Conservation (phyloP, 2,797 vertebrate genomes). For the Iguana delicatissima region DNA sequence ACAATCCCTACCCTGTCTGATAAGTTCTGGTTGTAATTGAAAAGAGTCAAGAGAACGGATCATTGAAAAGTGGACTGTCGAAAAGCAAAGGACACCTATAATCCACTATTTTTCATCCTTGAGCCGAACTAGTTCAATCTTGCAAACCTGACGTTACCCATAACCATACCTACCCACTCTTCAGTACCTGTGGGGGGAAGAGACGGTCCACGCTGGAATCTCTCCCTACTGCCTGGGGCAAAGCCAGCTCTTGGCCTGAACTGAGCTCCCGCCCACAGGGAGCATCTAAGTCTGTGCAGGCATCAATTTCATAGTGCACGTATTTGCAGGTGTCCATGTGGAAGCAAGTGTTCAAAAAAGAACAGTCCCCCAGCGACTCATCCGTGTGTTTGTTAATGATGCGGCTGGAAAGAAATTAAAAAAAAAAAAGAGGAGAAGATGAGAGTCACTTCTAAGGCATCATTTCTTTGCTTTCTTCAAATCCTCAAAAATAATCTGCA, state of each 20-base stretch:
- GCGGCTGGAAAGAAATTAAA: conserved; percentile 76
- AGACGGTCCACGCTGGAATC: conserved; percentile 90
- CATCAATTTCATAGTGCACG: conserved; percentile 95
- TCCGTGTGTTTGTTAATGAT: conserved; percentile 97
- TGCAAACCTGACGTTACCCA: background rate
- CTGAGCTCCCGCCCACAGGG: conserved; percentile 80
- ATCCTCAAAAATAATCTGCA: too few relatives aligned
- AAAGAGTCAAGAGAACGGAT: too few relatives aligned
- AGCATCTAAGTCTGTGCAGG: conserved; percentile 83
- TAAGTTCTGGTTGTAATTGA: too few relatives aligned
- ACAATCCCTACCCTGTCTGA: too few relatives aligned
- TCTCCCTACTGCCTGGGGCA: conserved; percentile 80
- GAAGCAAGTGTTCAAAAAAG: conserved; percentile 96
- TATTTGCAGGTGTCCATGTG: conserved; percentile 98
- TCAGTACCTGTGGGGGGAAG: conserved; percentile 90
- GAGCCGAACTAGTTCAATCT: too few relatives aligned
- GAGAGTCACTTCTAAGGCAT: background rate
- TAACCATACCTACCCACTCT: background rate
- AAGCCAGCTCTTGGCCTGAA: conserved; percentile 82
- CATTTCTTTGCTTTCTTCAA: background rate
- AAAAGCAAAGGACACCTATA: too few relatives aligned
- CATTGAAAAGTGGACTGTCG: too few relatives aligned
- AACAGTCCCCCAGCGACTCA: conserved; percentile 94
- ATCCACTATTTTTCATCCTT: too few relatives aligned
- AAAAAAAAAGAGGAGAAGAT: too few relatives aligned